Evolutionary conservation across 2,113 vertebrate species (phyloP), one percentile per base, ranked within the genome.

Genomic region (Grus americana): DNA sequence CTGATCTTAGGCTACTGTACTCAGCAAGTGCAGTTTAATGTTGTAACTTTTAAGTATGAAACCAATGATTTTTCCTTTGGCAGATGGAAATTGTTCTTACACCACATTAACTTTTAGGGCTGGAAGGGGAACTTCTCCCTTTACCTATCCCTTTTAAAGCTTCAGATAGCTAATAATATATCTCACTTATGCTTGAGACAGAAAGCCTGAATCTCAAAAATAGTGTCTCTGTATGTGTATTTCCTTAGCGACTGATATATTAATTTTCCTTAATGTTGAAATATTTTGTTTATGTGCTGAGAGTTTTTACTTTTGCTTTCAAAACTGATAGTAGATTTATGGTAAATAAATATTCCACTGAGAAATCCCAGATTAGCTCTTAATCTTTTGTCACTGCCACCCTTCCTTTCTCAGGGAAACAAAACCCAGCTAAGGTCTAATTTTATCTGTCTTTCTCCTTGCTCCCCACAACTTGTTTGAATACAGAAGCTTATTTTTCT

Each of bases 71-170:
- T 95, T 95, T 93, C 38, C 59, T 90, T 79, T n/a, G 32, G 54
- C 58, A 86, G 54, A 73, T 50, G 68, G 59, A 94, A 88, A 92
- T 58, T 92, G n/a, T 90, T 93, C 74, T 92, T 96, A 83, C 40
- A 88, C 26, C 71, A 90, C 67, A 83, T 96, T 86, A 90, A 92
- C 55, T 96, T 96, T 90, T 92, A 90, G 82, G n/a, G n/a, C 36
- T 85, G 49, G 44, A 81, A 81, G 29, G 72, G 80, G 76, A 86
- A 70, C 36, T 95, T 93, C 36, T 89, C 32, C 18, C 68, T 79
- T 84, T 86, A 87, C 40, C 10, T 65, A 75, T 36, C 7, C 10
- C 6, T 91, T 26, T 86, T 91, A 91, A 80, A 90, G 24, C 65
- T 79, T 92, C 73, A 80, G 49, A 61, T 65, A 74, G 34, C 24